These are phyloP conservation scores for Prionchulus punctatus DNA, from an alignment of 2,888 invertebrate species.

Conservation along the genomic window DNA sequence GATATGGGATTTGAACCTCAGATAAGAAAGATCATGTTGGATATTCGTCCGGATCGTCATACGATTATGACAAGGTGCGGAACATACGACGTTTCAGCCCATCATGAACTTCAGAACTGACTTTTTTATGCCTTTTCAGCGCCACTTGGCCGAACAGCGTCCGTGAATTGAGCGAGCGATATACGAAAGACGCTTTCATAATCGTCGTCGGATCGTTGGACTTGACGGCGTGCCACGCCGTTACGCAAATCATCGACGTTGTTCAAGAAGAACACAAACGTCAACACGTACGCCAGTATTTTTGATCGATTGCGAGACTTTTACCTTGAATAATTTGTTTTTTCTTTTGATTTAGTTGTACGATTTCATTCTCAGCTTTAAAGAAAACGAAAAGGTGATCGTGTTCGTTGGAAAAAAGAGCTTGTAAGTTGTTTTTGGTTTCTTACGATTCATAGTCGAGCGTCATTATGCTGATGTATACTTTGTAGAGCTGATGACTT, in stretches of 20 bases:
- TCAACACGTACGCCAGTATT: slow-evolving; percentile 41
- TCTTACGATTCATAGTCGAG: neutral
- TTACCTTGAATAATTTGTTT: neutral
- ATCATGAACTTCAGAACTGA: too few relatives aligned
- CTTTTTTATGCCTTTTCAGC: slow-evolving; percentile 39
- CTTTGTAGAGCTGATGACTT: slow-evolving; percentile 54
- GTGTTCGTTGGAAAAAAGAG: slow-evolving; percentile 76
- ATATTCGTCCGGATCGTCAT: slow-evolving; percentile 70
- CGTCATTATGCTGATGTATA: neutral
- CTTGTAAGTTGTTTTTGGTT: slow-evolving; percentile 33
- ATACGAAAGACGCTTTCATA: slow-evolving; percentile 74
- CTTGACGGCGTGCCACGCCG: slow-evolving; percentile 72
- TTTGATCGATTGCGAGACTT: neutral
- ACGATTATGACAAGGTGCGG: slow-evolving; percentile 76
- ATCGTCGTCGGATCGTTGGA: slow-evolving; percentile 69
- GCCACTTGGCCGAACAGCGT: slow-evolving; percentile 89
- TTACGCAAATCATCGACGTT: slow-evolving; percentile 60
- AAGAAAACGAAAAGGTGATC: slow-evolving; percentile 60
- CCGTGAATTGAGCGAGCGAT: slow-evolving; percentile 61
- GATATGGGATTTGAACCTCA: slow-evolving; percentile 45
- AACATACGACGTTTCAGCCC: neutral
- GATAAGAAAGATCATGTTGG: slow-evolving; percentile 58
- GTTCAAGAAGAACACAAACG: slow-evolving; percentile 56
- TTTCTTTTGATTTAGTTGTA: slow-evolving; percentile 40
- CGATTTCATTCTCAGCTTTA: slow-evolving; percentile 54